Percentiles rank a stretch among this genome's conserved stretches.
Evolutionary conservation across 2,113 vertebrate genomes (phyloP).

Genomic region (Rhombomys opimus): DNA sequence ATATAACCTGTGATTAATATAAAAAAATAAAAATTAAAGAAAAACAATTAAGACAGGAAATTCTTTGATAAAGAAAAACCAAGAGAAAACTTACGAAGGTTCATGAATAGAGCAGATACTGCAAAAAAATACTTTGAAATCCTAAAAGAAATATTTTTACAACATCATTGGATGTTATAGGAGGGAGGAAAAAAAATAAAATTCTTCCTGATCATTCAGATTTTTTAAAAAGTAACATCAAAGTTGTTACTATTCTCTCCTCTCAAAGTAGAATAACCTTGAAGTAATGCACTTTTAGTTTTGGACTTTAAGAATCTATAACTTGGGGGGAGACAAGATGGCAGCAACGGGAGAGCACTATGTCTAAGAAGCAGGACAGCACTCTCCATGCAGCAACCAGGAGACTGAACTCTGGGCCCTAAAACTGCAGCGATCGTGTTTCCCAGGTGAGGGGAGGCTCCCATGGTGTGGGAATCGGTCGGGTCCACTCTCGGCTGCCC

Average conservation of each 20-base stretch:
- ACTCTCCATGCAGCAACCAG: too few species aligned
- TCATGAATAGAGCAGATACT: conserved; percentile 20
- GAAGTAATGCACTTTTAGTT: background rate
- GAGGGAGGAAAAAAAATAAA: background rate
- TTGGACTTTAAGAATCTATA: background rate
- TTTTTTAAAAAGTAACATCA: conserved; percentile 21
- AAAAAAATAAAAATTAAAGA: too few species aligned
- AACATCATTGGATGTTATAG: background rate
- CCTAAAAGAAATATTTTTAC: background rate
- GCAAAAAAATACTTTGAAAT: conserved; percentile 56
- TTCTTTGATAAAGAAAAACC: background rate
- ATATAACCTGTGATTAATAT: too few species aligned
- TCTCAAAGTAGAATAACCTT: conserved; percentile 15
- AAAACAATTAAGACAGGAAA: conserved; percentile 28
- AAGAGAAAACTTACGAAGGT: background rate
- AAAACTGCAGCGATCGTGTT: too few species aligned
- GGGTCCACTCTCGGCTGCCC: too few species aligned
- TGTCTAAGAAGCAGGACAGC: too few species aligned
- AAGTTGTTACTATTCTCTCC: background rate
- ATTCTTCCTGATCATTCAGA: background rate
- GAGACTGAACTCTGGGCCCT: too few species aligned
- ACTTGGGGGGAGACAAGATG: too few species aligned
- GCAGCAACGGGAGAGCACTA: too few species aligned
- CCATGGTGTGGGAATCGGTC: too few species aligned
- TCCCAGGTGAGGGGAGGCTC: too few species aligned